Base-by-base conservation (phyloP, 2,797 vertebrate genomes). In the Podarcis siculus region DNA sequence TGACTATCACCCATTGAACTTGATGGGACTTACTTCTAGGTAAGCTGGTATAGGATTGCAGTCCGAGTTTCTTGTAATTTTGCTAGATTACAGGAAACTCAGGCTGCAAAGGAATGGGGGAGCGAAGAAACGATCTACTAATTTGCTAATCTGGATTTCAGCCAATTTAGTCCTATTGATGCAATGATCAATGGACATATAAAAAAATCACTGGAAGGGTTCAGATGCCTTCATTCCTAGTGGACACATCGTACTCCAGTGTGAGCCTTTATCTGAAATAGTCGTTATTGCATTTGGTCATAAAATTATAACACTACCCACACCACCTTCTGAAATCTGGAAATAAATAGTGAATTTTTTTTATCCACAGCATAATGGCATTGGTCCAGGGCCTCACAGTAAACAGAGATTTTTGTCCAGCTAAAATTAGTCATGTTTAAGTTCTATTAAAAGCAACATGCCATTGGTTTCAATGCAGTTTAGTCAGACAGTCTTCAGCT, bases 311-410 rank as follows among this genome's bases (percentile, higher is more conserved):
- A 66, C 77, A 1, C 49, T 15, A 55, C 49, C 49, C 3, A 25
- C 13, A 1, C 8, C 32, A 9, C 9, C 8, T 83, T 98, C 98
- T 98, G 97, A 98, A 98, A 98, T 98, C 97, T 97, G 96, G 97
- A 98, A 98, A 97, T 98, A 98, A 98, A 98, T 97, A 98, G 97
- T 97, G 97, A 98, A 97, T 96, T 97, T 96, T 97, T 97, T 97
- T 97, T 97, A 97, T 98, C 96, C 97, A 96, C 96, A 97, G 95
- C 96, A 97, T 97, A 97, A 97, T 97, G 97, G 96, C 97, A 97
- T 97, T 96, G 97, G 97, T 98, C 96, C 94, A 96, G 96, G 97
- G 97, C 97, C 96, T 95, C 95, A 87, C 96, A 97, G 97, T 79
- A 42, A 79, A 17, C 76, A 78, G 13, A 77, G 58, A 66, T 37